A percentile compares a stretch with the other conserved stretches of the same genome.
phyloP scores from a whole-genome alignment of 2,113 vertebrate species.

The Mixornis gularis region DNA sequence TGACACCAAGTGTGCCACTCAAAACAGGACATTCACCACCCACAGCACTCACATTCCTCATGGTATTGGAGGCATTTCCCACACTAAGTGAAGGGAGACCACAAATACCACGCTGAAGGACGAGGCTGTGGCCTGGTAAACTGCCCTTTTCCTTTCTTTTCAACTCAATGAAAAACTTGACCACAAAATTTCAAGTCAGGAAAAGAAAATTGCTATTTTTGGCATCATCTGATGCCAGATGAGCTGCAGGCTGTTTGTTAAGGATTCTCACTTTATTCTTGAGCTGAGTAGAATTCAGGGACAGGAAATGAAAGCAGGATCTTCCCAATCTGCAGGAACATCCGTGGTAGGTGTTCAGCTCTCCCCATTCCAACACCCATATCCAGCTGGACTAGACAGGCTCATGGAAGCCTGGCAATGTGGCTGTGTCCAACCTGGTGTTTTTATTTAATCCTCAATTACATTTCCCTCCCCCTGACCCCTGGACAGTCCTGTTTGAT shows the following conservation, averaged over 20 bases:
- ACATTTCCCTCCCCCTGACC: background rate
- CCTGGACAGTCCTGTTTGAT: background rate
- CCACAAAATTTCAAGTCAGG: background rate
- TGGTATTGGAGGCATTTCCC: conserved; percentile 32
- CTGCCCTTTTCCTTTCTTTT: conserved; percentile 35
- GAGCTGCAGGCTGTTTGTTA: background rate
- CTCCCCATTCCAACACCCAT: background rate
- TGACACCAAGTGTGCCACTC: conserved; percentile 21
- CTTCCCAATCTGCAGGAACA: background rate
- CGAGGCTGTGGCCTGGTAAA: background rate
- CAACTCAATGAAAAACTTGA: background rate
- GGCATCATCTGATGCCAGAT: background rate
- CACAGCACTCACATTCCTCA: conserved; percentile 20
- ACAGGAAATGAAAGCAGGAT: background rate
- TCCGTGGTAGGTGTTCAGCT: background rate
- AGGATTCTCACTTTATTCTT: background rate
- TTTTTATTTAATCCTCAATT: background rate
- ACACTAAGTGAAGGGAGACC: conserved; percentile 1
- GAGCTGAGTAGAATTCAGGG: background rate
- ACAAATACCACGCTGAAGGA: background rate
- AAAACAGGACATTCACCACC: conserved; percentile 37
- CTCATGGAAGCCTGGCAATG: background rate
- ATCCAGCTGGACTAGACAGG: background rate
- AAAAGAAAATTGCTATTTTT: background rate
- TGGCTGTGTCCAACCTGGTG: rapidly evolving